A percentile compares a stretch with the other conserved stretches of the same genome.
These are phyloP conservation scores for Urocynchramus pylzowi DNA, from an alignment of 2,113 vertebrate genomes.

Conservation along the genomic window DNA sequence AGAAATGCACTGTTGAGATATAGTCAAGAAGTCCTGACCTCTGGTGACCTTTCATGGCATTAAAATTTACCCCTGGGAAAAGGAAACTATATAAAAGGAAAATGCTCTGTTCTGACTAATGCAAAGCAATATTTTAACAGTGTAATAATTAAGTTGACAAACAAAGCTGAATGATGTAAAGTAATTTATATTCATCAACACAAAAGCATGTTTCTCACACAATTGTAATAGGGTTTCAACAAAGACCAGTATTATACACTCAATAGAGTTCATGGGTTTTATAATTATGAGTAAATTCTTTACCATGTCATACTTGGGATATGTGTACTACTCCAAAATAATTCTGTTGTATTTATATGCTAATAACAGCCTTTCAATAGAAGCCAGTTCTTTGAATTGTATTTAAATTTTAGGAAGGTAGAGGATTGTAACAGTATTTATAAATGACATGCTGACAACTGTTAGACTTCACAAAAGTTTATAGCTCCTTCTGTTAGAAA, in stretches of 20 bases:
- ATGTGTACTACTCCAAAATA: slow-evolving; percentile 64
- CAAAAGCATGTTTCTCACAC: slow-evolving; percentile 57
- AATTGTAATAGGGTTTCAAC: slow-evolving; percentile 52
- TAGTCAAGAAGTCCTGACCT: slow-evolving; percentile 69
- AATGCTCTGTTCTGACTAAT: slow-evolving; percentile 43
- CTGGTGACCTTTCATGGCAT: slow-evolving; percentile 65
- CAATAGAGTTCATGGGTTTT: slow-evolving; percentile 61
- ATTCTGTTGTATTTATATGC: slow-evolving; percentile 76
- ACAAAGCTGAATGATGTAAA: slow-evolving; percentile 60
- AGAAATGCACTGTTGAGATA: slow-evolving; percentile 72
- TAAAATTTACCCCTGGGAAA: slow-evolving; percentile 64
- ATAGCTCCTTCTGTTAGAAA: slow-evolving; percentile 71
- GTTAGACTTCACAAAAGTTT: slow-evolving; percentile 73
- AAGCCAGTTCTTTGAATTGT: slow-evolving; percentile 69
- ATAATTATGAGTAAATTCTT: slow-evolving; percentile 73
- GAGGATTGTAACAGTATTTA: slow-evolving; percentile 68
- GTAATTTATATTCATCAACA: slow-evolving; percentile 59
- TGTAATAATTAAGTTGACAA: slow-evolving; percentile 56
- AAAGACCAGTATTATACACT: slow-evolving; percentile 46
- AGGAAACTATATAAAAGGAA: slow-evolving; percentile 43
- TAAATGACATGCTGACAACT: slow-evolving; percentile 71
- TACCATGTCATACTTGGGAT: slow-evolving; percentile 61
- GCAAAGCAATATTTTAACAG: slow-evolving; percentile 53
- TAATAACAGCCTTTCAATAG: slow-evolving; percentile 70
- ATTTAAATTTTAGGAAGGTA: slow-evolving; percentile 74